phyloP scores from a whole-genome alignment of 2,113 vertebrate genomes.

The Fukomys damarensis region DNA sequence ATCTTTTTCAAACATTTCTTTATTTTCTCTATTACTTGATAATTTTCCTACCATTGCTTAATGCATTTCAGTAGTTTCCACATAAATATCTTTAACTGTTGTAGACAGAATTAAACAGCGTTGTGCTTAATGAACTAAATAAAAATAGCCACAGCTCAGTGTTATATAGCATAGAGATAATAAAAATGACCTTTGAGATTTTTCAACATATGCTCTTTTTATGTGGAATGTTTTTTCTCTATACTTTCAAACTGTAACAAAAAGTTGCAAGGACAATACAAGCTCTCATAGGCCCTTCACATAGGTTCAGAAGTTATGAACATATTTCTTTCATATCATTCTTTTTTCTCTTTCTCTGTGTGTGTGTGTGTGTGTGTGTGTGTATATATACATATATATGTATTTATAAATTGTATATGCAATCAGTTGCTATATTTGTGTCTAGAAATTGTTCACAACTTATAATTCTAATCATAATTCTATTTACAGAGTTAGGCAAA shows the following conservation, averaged over 20 bases:
- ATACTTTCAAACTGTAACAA: background rate
- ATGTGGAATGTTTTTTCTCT: background rate
- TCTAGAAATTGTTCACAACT: conserved; percentile 65
- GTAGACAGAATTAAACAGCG: background rate
- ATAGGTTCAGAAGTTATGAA: background rate
- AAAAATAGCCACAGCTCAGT: background rate
- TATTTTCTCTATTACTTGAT: background rate
- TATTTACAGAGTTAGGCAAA: conserved; percentile 53
- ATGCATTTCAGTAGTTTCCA: background rate
- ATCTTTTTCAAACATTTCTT: background rate
- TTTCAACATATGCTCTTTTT: background rate
- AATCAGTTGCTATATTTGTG: conserved; percentile 39
- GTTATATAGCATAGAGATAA: background rate
- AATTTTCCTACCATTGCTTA: background rate
- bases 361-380: fast-evolving
- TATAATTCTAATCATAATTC: conserved; percentile 60
- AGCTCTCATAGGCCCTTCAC: background rate
- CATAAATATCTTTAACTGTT: conserved; percentile 21
- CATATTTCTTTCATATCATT: background rate
- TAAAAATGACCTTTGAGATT: background rate
- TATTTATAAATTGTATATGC: background rate
- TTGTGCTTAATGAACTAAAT: background rate
- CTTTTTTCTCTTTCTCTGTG: background rate
- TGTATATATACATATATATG: background rate
- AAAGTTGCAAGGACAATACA: background rate